Percentiles rank a stretch among this genome's conserved stretches.
Conservation (phyloP, 2,113 vertebrate genomes). For the Pachypanchax playfairii region DNA sequence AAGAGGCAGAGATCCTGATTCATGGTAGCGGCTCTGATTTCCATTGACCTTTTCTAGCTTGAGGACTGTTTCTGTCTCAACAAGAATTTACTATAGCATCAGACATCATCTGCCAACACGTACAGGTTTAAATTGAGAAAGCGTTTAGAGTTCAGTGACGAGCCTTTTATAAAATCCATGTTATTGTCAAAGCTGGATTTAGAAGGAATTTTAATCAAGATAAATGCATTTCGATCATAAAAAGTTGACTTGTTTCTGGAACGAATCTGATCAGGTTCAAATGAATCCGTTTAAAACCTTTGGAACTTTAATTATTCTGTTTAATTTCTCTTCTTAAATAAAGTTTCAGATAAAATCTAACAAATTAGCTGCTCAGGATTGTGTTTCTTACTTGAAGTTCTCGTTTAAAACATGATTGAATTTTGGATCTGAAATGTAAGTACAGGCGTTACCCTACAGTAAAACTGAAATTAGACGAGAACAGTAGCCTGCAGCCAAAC, state of each 20-base stretch:
- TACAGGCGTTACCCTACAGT: not conserved
- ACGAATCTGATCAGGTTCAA: not conserved
- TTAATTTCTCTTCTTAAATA: not conserved
- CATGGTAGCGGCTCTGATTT: constrained; percentile 5
- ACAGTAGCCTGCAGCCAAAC: not conserved
- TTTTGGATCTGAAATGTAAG: not conserved
- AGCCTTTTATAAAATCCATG: not conserved
- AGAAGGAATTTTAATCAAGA: not conserved
- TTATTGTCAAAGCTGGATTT: not conserved
- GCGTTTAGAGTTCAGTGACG: not conserved
- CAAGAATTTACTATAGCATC: not conserved
- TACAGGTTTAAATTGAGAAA: not conserved
- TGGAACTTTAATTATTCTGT: not conserved
- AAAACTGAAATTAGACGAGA: not conserved
- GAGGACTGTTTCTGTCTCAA: constrained; percentile 2
- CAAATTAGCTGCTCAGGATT: not conserved
- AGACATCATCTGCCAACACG: constrained; percentile 1
- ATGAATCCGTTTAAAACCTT: not conserved
- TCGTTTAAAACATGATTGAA: not conserved
- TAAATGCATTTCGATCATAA: not conserved
- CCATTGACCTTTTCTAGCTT: constrained; percentile 12
- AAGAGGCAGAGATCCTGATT: not conserved
- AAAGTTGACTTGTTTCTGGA: constrained; percentile 5
- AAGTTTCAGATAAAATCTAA: not conserved
- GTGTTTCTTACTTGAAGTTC: not conserved